Evolutionary conservation across 2,888 invertebrate species (phyloP), one percentile per base, ranked within the genome.

Genomic region (Mythimna vitellina): DNA sequence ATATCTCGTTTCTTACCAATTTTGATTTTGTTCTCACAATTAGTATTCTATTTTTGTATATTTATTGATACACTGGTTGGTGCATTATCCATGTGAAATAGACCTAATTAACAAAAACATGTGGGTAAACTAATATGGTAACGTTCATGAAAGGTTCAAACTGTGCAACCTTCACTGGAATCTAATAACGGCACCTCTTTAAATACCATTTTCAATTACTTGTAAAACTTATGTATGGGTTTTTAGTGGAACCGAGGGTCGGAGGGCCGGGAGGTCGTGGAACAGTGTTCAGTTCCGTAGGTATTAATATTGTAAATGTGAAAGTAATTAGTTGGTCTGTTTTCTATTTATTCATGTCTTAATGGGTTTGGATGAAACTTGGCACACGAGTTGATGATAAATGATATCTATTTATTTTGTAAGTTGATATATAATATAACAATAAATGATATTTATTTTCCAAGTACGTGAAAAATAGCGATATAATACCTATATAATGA

Each of bases 121-220:
- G 7, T 49, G 20, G 7, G 20, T 49, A 51, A 51, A n/a, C 49
- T 51, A 49, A n/a, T n/a, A n/a, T n/a, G 0, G 3, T 20, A 8
- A n/a, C 49, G 49, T 56, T 46, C 65, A 68, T 69, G 35, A 70
- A 63, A 76, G 63, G 42, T 61, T 61, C 10, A 53, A 22, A n/a
- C 56, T 25, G 46, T 49, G 56, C 32, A 53, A 63, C 60, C 38
- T 67, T 66, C 58, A 20, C 29, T 7, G 22, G 53, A 68, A 64
- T 70, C 69, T 67, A 76, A 78, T 76, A 76, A 72, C 68, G 75
- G 60, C 17, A 22, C 38, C 32, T 63, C 64, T 76, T 81, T 83
- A 81, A 78, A 81, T 83, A 83, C 54, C 66, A 46, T 74, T 81
- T 72, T 65, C 76, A 83, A 76, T 81, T 83, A 77, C 53, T 71